These are phyloP conservation scores for Vidua chalybeata DNA, from an alignment of 2,113 vertebrate species.

Conservation along the genomic window DNA sequence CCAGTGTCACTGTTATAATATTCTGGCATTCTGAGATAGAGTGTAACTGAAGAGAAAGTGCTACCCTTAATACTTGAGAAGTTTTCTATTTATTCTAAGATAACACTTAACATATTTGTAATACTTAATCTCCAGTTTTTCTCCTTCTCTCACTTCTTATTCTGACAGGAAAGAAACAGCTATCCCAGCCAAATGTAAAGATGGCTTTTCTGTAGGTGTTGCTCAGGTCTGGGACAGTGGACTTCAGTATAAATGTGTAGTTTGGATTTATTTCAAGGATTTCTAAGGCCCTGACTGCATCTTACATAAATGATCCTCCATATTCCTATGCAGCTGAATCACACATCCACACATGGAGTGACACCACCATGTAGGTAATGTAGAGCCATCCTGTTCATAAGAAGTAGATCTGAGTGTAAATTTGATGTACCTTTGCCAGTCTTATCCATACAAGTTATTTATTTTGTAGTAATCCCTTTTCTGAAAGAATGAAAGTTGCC, in stretches of 20 bases:
- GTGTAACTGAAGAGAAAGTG: background rate
- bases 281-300: background rate
- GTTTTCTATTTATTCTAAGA: background rate
- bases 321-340: background rate
- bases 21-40: background rate
- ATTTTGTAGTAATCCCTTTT: background rate
- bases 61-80: background rate
- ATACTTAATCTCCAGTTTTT: background rate
- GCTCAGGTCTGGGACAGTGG: background rate
- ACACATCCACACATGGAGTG: accelerated
- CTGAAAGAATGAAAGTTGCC: background rate
- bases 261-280: background rate
- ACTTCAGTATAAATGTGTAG: background rate
- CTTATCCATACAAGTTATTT: background rate
- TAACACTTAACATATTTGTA: background rate
- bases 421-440: background rate
- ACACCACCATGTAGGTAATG: background rate
- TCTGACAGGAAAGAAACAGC: background rate
- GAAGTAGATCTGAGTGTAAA: background rate
- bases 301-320: background rate
- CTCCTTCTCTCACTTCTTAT: background rate
- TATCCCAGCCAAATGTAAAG: background rate
- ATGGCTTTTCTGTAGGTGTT: background rate
- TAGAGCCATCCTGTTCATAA: background rate
- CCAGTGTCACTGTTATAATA: background rate